Conservation (phyloP, 2,888 invertebrate genomes). For the Rhingia campestris region DNA sequence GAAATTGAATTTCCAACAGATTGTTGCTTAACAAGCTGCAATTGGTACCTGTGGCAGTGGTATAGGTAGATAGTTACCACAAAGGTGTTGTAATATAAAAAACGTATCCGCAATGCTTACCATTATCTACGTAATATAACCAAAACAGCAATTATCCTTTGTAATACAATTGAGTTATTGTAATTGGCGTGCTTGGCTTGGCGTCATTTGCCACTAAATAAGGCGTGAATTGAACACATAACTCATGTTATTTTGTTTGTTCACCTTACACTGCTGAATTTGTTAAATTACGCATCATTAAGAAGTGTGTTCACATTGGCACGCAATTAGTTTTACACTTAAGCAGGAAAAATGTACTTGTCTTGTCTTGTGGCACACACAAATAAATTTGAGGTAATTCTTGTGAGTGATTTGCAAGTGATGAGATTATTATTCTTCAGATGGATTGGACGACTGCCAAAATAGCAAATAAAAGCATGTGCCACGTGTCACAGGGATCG, state of each 20-base stretch:
- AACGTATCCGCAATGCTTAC: neutral
- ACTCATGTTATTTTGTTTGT: neutral
- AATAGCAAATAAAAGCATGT: no score
- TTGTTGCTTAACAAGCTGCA: no score
- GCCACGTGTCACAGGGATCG: no score
- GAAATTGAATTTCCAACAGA: no score
- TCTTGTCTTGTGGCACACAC: neutral
- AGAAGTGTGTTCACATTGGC: slow-evolving; percentile 22
- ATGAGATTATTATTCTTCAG: no score
- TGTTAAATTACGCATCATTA: slow-evolving; percentile 15
- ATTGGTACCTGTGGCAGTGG: no score
- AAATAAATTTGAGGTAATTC: neutral
- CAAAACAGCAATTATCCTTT: slow-evolving; percentile 1
- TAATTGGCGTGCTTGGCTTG: slow-evolving; percentile 4
- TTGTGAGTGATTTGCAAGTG: no score
- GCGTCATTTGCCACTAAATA: slow-evolving; percentile 32
- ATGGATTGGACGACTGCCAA: no score
- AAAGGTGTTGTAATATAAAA: no score
- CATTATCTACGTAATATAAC: neutral
- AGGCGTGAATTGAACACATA: slow-evolving; percentile 22
- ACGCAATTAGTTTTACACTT: slow-evolving; percentile 23
- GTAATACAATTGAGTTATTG: neutral
- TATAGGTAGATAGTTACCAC: no score
- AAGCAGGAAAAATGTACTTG: neutral
- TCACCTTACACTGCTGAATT: slow-evolving; percentile 3